phyloP scores from a whole-genome alignment of 2,888 invertebrate species.

The Clitarchus hookeri region DNA sequence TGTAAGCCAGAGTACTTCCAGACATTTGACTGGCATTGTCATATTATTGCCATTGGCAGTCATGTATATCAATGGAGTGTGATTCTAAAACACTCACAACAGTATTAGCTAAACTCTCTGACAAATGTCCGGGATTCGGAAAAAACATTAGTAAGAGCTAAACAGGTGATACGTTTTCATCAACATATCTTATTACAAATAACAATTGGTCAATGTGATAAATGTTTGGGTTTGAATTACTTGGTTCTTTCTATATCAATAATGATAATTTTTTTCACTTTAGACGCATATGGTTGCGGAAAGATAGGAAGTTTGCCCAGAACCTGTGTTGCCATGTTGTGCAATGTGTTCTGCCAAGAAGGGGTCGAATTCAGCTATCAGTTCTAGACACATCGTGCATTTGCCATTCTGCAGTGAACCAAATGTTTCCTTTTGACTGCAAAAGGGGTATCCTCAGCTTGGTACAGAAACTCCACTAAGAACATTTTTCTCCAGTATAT shows the following conservation, averaged over 20 bases:
- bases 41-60: conserved; percentile 6
- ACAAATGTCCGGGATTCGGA: background rate
- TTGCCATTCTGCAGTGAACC: too few species aligned
- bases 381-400: too few species aligned
- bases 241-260: background rate
- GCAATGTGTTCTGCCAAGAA: background rate
- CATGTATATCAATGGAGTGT: background rate
- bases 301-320: background rate
- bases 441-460: too few species aligned
- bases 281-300: background rate
- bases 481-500: too few species aligned
- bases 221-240: background rate
- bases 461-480: too few species aligned
- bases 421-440: too few species aligned
- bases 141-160: background rate
- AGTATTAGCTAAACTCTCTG: conserved; percentile 2
- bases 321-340: background rate
- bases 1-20: background rate
- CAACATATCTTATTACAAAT: background rate
- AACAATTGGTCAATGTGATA: conserved; percentile 11
- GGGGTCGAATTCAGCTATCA: background rate
- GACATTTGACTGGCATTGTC: conserved; percentile 12
- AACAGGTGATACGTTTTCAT: conserved; percentile 18
- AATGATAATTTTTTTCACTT: background rate
- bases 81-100: background rate